Percentiles rank a stretch among this genome's conserved stretches.
phyloP scores from a whole-genome alignment of 2,797 vertebrate genomes.

The Peromyscus eremicus region DNA sequence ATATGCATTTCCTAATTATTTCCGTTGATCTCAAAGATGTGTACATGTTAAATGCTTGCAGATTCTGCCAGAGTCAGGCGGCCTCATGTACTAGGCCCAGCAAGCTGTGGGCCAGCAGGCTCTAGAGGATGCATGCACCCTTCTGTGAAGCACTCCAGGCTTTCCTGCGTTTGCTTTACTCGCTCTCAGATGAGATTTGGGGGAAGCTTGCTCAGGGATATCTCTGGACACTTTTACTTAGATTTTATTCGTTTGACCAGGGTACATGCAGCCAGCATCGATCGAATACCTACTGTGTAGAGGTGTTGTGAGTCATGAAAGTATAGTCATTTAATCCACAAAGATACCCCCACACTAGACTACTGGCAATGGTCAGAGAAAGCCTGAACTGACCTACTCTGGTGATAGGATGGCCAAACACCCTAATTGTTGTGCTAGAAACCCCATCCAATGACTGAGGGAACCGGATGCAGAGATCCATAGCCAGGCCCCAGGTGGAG shows the following conservation, averaged over 20 bases:
- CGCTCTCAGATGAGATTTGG: constrained; percentile 47
- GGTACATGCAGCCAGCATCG: neutral
- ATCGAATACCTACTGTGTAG: neutral
- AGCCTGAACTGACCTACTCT: too few relatives aligned
- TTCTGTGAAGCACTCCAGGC: constrained; percentile 60
- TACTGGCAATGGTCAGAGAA: too few relatives aligned
- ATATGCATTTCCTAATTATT: constrained; percentile 67
- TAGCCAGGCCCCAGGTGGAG: too few relatives aligned
- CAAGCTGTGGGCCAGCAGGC: neutral
- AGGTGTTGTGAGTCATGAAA: constrained; percentile 20
- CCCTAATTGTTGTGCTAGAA: too few relatives aligned
- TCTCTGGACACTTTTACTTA: neutral
- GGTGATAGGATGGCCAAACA: too few relatives aligned
- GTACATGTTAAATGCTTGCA: constrained; percentile 51
- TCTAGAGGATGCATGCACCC: constrained; percentile 60
- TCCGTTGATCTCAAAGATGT: constrained; percentile 71
- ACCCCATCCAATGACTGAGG: too few relatives aligned
- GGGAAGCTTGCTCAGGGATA: constrained; percentile 8
- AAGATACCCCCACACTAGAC: too few relatives aligned
- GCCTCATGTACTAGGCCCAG: constrained; percentile 55
- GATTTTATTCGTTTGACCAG: neutral
- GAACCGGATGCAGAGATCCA: too few relatives aligned
- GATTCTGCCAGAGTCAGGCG: constrained; percentile 56
- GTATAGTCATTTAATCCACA: too few relatives aligned
- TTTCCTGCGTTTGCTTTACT: constrained; percentile 38